Base-by-base conservation (phyloP, 2,888 invertebrate species). In the Exocentrus adspersus region DNA sequence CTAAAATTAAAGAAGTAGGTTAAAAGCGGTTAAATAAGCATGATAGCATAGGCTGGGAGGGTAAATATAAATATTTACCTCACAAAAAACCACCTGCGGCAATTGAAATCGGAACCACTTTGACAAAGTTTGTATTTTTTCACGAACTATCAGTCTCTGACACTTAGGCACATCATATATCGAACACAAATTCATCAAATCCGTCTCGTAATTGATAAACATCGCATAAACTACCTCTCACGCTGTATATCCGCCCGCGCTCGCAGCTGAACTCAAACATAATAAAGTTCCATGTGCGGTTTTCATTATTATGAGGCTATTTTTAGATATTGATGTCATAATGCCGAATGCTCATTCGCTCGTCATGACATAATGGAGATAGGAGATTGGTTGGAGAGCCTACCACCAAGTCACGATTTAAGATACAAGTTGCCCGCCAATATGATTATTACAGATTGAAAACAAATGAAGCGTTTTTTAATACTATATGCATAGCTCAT, bases 311-410 rank as follows among this genome's bases (percentile, higher is more conserved):
- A 79, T 76, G 73, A 73, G 62, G 75, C 77, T 79, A 79, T 79
- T 80, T 80, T 81, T 81, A 81, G 76, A 74, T 67, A 72, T 72
- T 81, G 79, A 80, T 80, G 79, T 81, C 80, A 82, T 68, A 68
- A 71, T 50, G 12, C 21, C 21, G 45, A 37, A 3, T 2, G 42
- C 6, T 64, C 48, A 80, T 81, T 80, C 78, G 81, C 45, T 30
- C 16, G 41, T n/a, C 59, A 67, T 81, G 78, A 80, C 76, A 79
- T 80, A 77, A 80, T 64, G 67, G 24, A 14, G 10, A 7, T 10
- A 10, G 24, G 37, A 65, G 61, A 80, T 79, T 80, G 79, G 81
- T 67, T 71, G 74, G 70, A 71, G 62, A 68, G 63, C 61, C 58
- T 64, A 69, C 63, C 66, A 68, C 69, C 64, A 65, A 73, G 75